Conservation (phyloP, 2,797 vertebrate genomes). For the Pteronotus mesoamericanus region DNA sequence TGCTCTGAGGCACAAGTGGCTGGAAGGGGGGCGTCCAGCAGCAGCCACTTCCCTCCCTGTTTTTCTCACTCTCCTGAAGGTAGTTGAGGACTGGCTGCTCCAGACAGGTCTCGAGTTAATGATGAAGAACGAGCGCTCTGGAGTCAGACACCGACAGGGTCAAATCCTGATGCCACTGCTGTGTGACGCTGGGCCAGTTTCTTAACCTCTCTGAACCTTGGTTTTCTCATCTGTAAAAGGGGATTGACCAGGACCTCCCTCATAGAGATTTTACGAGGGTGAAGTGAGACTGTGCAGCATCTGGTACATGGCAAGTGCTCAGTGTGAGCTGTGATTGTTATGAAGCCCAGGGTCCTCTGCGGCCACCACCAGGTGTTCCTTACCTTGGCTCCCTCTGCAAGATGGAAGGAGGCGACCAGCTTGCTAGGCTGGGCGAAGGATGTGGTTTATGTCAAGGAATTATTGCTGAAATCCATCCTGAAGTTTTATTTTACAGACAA, state of each 20-base stretch:
- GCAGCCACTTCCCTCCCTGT: background rate
- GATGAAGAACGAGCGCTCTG: background rate
- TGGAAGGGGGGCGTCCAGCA: too few species aligned
- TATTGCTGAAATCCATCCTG: background rate
- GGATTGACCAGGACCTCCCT: background rate
- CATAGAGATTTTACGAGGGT: background rate
- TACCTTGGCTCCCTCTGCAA: background rate
- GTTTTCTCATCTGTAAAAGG: background rate
- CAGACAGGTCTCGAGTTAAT: background rate
- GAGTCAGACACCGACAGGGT: background rate
- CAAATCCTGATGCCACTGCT: background rate
- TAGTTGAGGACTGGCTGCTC: background rate
- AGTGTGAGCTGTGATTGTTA: background rate
- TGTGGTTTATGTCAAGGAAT: background rate
- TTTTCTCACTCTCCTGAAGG: background rate
- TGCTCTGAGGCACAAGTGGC: background rate
- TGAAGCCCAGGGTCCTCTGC: background rate
- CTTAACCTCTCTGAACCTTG: background rate
- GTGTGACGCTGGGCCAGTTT: background rate
- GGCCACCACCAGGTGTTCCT: background rate
- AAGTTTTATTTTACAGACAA: background rate
- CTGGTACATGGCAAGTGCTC: background rate
- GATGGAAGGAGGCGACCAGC: accelerated
- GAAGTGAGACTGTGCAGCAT: background rate
- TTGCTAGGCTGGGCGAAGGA: background rate